Evolutionary conservation across 2,113 vertebrate species (phyloP).

Genomic region (Sisor rabdophorus): DNA sequence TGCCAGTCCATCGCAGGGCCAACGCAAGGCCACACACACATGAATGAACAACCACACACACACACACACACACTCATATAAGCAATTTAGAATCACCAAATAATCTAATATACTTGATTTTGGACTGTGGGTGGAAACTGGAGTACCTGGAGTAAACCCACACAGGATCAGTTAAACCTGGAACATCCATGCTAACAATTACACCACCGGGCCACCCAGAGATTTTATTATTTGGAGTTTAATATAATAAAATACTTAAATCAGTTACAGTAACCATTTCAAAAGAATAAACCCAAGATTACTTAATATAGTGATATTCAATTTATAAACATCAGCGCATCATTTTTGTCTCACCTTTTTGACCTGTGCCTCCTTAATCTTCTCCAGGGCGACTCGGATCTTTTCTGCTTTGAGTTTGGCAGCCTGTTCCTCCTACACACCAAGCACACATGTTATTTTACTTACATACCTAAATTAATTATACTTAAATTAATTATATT

Average conservation of each 20-base stretch:
- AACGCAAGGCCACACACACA: neutral
- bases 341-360: slow-evolving; percentile 73
- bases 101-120: no score
- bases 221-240: neutral
- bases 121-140: no score
- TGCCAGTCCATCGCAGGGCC: no score
- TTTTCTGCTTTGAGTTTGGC: slow-evolving; percentile 87
- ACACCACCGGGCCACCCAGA: no score
- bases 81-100: neutral
- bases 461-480: neutral
- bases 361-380: slow-evolving; percentile 89
- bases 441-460: slow-evolving; percentile 35
- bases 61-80: no score
- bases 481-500: neutral
- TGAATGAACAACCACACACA: no score
- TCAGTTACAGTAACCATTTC: neutral
- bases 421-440: slow-evolving; percentile 81
- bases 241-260: neutral
- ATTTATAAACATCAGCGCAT: neutral
- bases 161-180: no score
- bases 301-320: neutral
- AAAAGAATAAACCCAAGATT: neutral
- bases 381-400: slow-evolving; percentile 83
- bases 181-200: no score
- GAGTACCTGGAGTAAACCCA: no score